These are phyloP conservation scores for Pteropus rufus DNA, from an alignment of 2,797 vertebrate genomes.

Conservation along the genomic window DNA sequence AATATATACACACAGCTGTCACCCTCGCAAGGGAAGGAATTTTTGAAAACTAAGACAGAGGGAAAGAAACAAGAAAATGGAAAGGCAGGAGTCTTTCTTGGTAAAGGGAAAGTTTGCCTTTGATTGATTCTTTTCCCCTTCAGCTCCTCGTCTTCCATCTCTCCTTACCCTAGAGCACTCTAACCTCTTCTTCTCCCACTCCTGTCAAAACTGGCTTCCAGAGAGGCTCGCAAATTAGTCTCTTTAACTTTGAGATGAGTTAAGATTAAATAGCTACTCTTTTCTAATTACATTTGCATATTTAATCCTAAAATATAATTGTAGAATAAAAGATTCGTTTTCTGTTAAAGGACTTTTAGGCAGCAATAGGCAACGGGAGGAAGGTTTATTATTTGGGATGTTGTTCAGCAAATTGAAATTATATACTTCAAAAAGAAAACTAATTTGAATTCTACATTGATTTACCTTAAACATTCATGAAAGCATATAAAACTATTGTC, in stretches of 20 bases:
- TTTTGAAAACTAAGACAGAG: not conserved
- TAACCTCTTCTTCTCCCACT: not conserved
- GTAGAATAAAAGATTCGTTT: not conserved
- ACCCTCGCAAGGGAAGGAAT: not conserved
- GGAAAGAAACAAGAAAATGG: not conserved
- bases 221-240: not conserved
- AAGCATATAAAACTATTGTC: not conserved
- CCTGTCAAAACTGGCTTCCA: not conserved
- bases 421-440: not conserved
- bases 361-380: not conserved
- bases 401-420: not conserved
- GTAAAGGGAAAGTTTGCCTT: not conserved
- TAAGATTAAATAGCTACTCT: not conserved
- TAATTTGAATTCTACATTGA: not conserved
- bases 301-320: not conserved
- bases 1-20: not conserved
- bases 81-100: not conserved
- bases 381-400: not conserved
- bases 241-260: not conserved
- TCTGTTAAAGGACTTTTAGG: not conserved
- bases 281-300: not conserved
- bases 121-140: not conserved
- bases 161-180: rapidly evolving
- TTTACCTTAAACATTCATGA: not conserved
- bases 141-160: not conserved